Conservation (phyloP, 2,888 invertebrate genomes). For the Dasypolia templi region DNA sequence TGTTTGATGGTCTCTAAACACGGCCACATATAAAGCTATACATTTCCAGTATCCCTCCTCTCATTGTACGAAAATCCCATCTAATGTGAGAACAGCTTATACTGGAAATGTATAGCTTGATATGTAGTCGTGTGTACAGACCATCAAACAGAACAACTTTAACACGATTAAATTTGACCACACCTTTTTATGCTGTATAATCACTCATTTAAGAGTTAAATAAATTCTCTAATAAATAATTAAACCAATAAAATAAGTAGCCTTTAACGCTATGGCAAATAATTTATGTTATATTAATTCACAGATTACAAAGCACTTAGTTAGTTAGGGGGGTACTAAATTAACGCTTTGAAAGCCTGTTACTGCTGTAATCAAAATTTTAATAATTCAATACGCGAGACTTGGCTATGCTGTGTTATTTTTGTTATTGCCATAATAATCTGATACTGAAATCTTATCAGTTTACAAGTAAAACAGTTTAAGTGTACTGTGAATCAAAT, state of each 20-base stretch:
- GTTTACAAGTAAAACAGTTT: slow-evolving; percentile 13
- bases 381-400: slow-evolving; percentile 21
- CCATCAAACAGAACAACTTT: too few species aligned
- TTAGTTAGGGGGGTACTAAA: slow-evolving; percentile 9
- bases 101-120: too few species aligned
- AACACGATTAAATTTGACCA: neutral
- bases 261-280: neutral
- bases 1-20: too few species aligned
- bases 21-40: too few species aligned
- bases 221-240: slow-evolving; percentile 28
- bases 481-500: neutral
- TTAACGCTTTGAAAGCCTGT: slow-evolving; percentile 11
- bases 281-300: slow-evolving; percentile 28
- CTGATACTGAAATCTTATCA: slow-evolving; percentile 19
- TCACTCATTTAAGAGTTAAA: neutral
- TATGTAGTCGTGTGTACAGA: too few species aligned
- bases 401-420: neutral
- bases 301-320: slow-evolving; percentile 20
- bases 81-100: too few species aligned
- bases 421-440: slow-evolving; percentile 7
- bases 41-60: too few species aligned
- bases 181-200: neutral
- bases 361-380: slow-evolving; percentile 1
- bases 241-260: slow-evolving; percentile 15
- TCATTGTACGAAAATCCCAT: too few species aligned